A percentile compares a stretch with the other conserved stretches of the same genome.
These are phyloP conservation scores for Orius insidiosus DNA, from an alignment of 1,140 invertebrate genomes.

Conservation along the genomic window DNA sequence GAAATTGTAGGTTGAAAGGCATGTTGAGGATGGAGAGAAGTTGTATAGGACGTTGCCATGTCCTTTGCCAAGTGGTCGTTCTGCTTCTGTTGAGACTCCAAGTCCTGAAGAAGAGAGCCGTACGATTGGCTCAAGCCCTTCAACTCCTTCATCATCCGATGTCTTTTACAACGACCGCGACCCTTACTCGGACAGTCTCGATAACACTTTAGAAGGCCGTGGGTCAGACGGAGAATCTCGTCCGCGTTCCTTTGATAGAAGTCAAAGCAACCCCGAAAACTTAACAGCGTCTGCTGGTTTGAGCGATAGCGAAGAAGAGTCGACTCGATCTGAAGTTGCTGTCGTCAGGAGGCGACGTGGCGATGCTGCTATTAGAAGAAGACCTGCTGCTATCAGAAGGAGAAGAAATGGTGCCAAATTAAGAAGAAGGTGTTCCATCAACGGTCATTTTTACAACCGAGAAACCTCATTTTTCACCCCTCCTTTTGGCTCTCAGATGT, in stretches of 20 bases:
- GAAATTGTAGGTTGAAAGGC: slow-evolving; percentile 45
- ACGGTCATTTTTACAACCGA: slow-evolving; percentile 72
- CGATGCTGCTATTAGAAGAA: slow-evolving; percentile 42
- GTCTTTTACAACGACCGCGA: slow-evolving; percentile 11
- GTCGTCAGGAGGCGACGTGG: slow-evolving; percentile 13
- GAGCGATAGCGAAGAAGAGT: slow-evolving; percentile 21
- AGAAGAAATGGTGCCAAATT: slow-evolving; percentile 39
- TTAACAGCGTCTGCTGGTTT: slow-evolving; percentile 23
- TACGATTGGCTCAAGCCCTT: background rate
- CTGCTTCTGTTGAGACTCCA: slow-evolving; percentile 1
- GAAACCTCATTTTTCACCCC: slow-evolving; percentile 78
- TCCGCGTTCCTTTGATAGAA: slow-evolving; percentile 14
- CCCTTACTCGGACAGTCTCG: slow-evolving; percentile 18
- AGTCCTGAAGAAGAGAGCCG: background rate
- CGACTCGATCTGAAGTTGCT: background rate
- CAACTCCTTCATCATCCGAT: slow-evolving; percentile 9
- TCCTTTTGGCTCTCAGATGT: slow-evolving; percentile 66
- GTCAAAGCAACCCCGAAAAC: slow-evolving; percentile 18
- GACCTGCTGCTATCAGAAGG: slow-evolving; percentile 38
- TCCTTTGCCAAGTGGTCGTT: slow-evolving; percentile 30
- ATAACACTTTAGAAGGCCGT: slow-evolving; percentile 16
- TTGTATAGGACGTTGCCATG: slow-evolving; percentile 53
- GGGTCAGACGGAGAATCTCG: background rate
- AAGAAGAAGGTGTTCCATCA: slow-evolving; percentile 65
- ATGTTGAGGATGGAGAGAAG: slow-evolving; percentile 42